Evolutionary conservation across 2,888 invertebrate species (phyloP).

Genomic region (Latheticus oryzae): DNA sequence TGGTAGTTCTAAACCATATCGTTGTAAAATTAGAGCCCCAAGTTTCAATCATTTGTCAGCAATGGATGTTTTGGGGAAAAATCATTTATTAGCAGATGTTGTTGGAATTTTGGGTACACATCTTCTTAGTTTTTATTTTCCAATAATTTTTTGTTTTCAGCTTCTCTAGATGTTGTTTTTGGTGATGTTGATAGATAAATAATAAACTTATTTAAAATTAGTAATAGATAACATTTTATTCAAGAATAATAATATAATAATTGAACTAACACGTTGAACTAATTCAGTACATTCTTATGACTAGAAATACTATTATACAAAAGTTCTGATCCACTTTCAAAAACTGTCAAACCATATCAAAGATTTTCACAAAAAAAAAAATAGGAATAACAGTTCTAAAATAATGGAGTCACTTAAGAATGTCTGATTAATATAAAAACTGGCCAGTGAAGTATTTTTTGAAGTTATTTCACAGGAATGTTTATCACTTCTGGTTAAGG

Average conservation of each 20-base stretch:
- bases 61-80: conserved; percentile 86
- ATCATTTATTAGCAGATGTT: conserved; percentile 94
- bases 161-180: conserved; percentile 89
- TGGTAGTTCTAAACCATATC: conserved; percentile 80
- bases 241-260: conserved; percentile 55
- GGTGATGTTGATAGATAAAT: conserved; percentile 89
- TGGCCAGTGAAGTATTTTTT: conserved; percentile 46
- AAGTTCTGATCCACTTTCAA: conserved; percentile 45
- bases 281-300: conserved; percentile 64
- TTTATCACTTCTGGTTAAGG: conserved; percentile 38
- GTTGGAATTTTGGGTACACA: conserved; percentile 91
- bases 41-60: conserved; percentile 89
- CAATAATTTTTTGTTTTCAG: conserved; percentile 11
- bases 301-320: conserved; percentile 62
- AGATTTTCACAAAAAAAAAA: neutral
- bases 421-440: conserved; percentile 46
- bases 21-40: conserved; percentile 84
- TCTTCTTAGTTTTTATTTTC: neutral
- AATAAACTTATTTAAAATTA: conserved; percentile 26
- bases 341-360: conserved; percentile 17
- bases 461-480: conserved; percentile 47
- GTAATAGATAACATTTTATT: conserved; percentile 61
- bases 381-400: conserved; percentile 26
- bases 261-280: conserved; percentile 58
- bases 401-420: conserved; percentile 43